Conservation (phyloP, 2,113 vertebrate genomes). For the Vicugna pacos region DNA sequence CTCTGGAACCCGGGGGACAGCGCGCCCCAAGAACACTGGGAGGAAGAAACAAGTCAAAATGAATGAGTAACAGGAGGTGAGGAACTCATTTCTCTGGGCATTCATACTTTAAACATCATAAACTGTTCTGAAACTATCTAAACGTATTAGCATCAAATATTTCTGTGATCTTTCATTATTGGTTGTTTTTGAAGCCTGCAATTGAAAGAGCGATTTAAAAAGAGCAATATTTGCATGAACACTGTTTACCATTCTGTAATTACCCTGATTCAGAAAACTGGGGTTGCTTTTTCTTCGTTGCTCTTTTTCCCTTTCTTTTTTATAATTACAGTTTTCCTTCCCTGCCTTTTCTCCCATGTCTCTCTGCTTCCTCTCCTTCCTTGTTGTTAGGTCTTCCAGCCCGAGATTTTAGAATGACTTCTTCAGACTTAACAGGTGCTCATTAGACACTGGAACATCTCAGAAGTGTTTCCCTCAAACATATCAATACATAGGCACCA, state of each 20-base stretch:
- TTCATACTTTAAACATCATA: constrained; percentile 50
- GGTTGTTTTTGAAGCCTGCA: constrained; percentile 16
- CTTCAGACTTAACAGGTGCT: not conserved
- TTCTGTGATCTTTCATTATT: constrained; percentile 48
- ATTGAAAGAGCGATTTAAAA: constrained; percentile 40
- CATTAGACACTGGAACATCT: not conserved
- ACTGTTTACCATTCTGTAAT: not conserved
- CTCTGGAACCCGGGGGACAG: not conserved
- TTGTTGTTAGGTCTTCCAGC: not conserved
- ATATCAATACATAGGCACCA: not conserved
- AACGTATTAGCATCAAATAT: constrained; percentile 55
- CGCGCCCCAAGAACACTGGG: not conserved
- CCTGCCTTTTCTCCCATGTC: not conserved
- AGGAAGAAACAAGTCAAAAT: not conserved
- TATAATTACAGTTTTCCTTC: not conserved
- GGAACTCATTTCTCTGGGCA: constrained; percentile 56
- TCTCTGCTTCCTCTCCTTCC: not conserved
- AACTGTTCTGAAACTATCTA: constrained; percentile 60
- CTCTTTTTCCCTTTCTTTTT: not conserved
- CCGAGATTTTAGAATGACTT: not conserved
- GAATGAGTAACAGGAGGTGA: constrained; percentile 4
- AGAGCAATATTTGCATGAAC: not conserved
- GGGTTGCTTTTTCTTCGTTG: not conserved
- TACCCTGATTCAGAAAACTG: not conserved
- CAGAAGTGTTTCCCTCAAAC: not conserved